These are phyloP conservation scores for Channa maculata DNA, from an alignment of 2,113 vertebrate species.

Conservation along the genomic window DNA sequence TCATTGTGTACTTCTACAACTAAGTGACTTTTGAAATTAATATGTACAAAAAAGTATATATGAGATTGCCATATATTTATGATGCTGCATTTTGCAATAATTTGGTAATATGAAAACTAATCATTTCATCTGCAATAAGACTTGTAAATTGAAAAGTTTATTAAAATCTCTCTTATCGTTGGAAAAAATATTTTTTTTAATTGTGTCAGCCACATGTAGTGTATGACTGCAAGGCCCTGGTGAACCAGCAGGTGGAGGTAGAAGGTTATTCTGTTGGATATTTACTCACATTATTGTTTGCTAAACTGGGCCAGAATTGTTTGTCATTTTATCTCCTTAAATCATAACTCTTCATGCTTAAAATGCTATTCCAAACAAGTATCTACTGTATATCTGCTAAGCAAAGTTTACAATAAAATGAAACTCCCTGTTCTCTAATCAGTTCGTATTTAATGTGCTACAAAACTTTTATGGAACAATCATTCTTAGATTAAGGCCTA, in stretches of 20 bases:
- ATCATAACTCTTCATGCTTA: neutral
- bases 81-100: constrained; percentile 67
- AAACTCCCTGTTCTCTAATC: neutral
- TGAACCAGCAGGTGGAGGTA: constrained; percentile 65
- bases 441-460: neutral
- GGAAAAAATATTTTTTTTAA: neutral
- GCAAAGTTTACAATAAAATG: constrained; percentile 2
- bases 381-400: neutral
- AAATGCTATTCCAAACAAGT: neutral
- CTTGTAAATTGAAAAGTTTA: constrained; percentile 68
- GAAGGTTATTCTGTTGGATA: neutral
- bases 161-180: constrained; percentile 64
- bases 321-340: neutral
- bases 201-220: neutral
- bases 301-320: neutral
- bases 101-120: constrained; percentile 71
- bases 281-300: neutral
- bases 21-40: constrained; percentile 69
- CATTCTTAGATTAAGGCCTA: constrained; percentile 23
- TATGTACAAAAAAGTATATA: constrained; percentile 76
- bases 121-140: constrained; percentile 63
- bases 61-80: constrained; percentile 78
- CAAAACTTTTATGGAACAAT: neutral
- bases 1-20: constrained; percentile 67
- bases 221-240: neutral